Conservation (phyloP, 1,140 invertebrate species). For the Eurosta solidaginis region DNA sequence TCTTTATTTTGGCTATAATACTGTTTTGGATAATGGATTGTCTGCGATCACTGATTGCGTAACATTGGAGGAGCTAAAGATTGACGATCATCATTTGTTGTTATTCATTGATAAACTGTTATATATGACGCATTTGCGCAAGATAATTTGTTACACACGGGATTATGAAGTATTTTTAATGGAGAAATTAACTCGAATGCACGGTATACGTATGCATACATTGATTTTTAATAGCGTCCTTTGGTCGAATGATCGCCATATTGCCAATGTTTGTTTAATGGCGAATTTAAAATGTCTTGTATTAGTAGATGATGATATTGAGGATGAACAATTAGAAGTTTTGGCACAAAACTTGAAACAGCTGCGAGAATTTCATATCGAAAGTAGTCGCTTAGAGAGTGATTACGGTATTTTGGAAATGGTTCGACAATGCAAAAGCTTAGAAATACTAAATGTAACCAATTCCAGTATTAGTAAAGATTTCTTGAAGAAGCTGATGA, state of each 20-base stretch:
- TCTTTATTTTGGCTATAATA: constrained; percentile 42
- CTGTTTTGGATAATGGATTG: constrained; percentile 30
- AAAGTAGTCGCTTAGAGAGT: not conserved
- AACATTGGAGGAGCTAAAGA: constrained; percentile 40
- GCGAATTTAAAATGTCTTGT: constrained; percentile 38
- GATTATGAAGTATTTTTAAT: constrained; percentile 41
- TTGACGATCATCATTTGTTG: constrained; percentile 46
- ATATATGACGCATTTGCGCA: constrained; percentile 33
- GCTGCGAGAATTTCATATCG: not conserved
- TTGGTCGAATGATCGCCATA: constrained; percentile 38
- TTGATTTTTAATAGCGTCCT: constrained; percentile 43
- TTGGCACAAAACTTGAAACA: constrained; percentile 27
- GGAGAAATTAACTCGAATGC: not conserved
- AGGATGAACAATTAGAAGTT: constrained; percentile 24
- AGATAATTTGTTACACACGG: constrained; percentile 41
- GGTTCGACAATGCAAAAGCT: not conserved
- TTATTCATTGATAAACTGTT: constrained; percentile 35
- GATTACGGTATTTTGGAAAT: not conserved
- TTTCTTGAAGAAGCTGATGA: not conserved
- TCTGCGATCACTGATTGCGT: constrained; percentile 24
- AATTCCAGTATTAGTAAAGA: not conserved
- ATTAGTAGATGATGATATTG: constrained; percentile 45
- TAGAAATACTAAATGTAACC: not conserved
- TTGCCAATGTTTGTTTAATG: constrained; percentile 32
- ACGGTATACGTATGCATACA: constrained; percentile 27